Base-by-base conservation (phyloP, 2,797 vertebrate species). In the Chrosomus eos region DNA sequence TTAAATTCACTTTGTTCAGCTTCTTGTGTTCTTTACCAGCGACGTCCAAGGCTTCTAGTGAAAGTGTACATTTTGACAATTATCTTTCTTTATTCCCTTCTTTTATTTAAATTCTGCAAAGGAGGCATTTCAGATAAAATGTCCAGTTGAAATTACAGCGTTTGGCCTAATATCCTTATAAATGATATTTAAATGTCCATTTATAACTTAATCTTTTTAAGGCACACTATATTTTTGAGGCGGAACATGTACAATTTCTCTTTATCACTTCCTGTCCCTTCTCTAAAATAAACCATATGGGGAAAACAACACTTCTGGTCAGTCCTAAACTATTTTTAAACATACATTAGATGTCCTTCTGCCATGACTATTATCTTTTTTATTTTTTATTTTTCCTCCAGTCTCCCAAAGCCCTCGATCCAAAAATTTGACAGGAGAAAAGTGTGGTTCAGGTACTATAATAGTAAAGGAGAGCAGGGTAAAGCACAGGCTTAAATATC, bases 361-460 rank as follows among this genome's bases (percentile, higher is more conserved):
- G 5, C 10, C 16, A 5, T 1, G 16, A 78, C 7, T 75, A 23
- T 28, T 45, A 0, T 36, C 0, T 21, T 31, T 19, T 3, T 23
- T 0, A 2, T 23, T 13, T 8, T 16, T 7, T 16, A 0, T 53
- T 19, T 19, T 90, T 38, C n/a, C 21, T 28, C 21, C 13, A 16
- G 28, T 93, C 92, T 93, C 93, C 93, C 93, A 94, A 94, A 95
- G 94, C 93, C 93, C 94, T 92, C 75, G 83, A 76, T 85, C 85
- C 87, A 86, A 60, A 85, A 38, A 21, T 77, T 53, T 73, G 67
- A 5, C 40, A 23, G 43, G 23, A 80, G 10, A 72, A 31, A 31
- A 23, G 87, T 83, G 74, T 78, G 87, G 62, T 88, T 89, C 31
- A 84, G 81, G 60, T 86, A 78, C 51, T 60, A 58, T 36, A 71